Conservation (phyloP, 2,797 vertebrate genomes). For the Protonibea diacanthus region DNA sequence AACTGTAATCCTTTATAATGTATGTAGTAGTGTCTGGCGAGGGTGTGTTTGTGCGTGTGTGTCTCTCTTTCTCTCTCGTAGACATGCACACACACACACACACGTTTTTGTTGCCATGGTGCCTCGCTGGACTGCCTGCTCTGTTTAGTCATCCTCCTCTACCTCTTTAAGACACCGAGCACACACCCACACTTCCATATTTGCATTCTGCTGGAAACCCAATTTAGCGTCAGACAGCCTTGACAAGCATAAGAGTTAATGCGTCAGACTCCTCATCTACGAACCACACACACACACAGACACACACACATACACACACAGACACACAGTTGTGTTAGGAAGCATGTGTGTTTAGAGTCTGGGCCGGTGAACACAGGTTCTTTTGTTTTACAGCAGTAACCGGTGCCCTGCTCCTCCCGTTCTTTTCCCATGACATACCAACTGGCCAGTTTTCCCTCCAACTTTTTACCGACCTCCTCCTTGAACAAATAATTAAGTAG, state of each 20-base stretch:
- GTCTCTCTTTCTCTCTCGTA: not conserved
- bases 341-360: slow-evolving; percentile 58
- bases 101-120: slow-evolving; percentile 51
- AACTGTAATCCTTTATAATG: slow-evolving; percentile 64
- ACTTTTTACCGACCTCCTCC: slow-evolving; percentile 53
- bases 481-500: slow-evolving; percentile 73
- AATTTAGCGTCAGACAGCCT: slow-evolving; percentile 39
- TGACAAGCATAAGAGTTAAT: slow-evolving; percentile 62
- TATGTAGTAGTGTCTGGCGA: slow-evolving; percentile 50
- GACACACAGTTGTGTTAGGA: slow-evolving; percentile 12
- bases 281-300: slow-evolving; percentile 36
- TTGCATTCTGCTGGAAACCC: slow-evolving; percentile 67
- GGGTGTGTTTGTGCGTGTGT: slow-evolving; percentile 1
- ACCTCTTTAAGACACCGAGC: slow-evolving; percentile 11
- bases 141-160: slow-evolving; percentile 41
- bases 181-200: slow-evolving; percentile 55
- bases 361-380: slow-evolving; percentile 75
- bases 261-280: slow-evolving; percentile 60
- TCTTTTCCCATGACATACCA: slow-evolving; percentile 70
- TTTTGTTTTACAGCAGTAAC: slow-evolving; percentile 75
- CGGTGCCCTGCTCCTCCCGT: slow-evolving; percentile 49
- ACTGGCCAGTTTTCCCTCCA: slow-evolving; percentile 46
- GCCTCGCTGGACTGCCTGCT: slow-evolving; percentile 37
- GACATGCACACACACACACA: slow-evolving; percentile 25
- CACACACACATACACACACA: slow-evolving; percentile 35